Conservation (phyloP, 2,888 invertebrate genomes). For the Crioceris asparagi region DNA sequence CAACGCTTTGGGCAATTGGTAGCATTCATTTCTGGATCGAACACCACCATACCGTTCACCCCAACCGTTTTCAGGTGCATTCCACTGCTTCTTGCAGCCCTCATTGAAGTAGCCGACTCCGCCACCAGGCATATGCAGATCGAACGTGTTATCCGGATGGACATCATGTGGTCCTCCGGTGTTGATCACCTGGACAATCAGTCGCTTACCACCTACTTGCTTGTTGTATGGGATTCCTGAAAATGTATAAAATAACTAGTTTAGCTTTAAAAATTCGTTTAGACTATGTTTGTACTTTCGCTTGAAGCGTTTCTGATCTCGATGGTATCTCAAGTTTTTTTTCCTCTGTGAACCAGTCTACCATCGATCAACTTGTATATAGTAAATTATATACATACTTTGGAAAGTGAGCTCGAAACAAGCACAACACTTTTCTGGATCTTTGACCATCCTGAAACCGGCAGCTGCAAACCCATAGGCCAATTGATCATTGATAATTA, state of each 20-base stretch:
- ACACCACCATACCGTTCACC: conserved; percentile 17
- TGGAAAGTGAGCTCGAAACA: conserved; percentile 16
- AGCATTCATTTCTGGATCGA: conserved; percentile 11
- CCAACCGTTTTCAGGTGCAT: conserved; percentile 14
- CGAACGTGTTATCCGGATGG: conserved; percentile 13
- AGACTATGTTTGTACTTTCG: no score
- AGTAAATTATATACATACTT: no score
- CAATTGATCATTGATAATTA: conserved; percentile 13
- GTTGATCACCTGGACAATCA: conserved; percentile 10
- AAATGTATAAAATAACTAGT: no score
- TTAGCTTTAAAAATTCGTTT: no score
- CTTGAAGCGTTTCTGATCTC: no score
- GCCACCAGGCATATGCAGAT: conserved; percentile 12
- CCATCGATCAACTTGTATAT: no score
- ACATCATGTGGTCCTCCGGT: conserved; percentile 10
- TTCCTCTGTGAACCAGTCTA: no score
- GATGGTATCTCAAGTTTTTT: no score
- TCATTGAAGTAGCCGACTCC: conserved; percentile 16
- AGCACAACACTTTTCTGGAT: conserved; percentile 14
- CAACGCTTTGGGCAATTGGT: conserved; percentile 10
- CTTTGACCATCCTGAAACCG: conserved; percentile 15
- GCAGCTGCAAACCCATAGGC: conserved; percentile 18
- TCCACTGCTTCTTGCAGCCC: conserved; percentile 16
- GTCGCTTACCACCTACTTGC: no score
- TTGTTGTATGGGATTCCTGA: no score